Base-by-base conservation (phyloP, 2,888 invertebrate species). In the Agrochola macilenta region DNA sequence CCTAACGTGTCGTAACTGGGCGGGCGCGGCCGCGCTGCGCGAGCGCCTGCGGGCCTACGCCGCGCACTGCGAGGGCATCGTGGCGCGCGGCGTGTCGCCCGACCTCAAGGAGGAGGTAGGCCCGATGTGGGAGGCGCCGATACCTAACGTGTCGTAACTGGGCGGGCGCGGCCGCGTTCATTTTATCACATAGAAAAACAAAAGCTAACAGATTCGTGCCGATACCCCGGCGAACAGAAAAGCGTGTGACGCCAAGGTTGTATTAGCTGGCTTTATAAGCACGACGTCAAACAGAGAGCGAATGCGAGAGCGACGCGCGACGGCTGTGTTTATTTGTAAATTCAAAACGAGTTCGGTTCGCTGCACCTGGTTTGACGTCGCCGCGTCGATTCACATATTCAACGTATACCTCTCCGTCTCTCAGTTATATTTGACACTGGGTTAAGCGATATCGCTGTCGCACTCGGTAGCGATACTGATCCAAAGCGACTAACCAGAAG, bases 91-190 rank as follows among this genome's bases (percentile, higher is more conserved):
- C 57, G 5, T n/a, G n/a, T n/a, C n/a, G 78, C 97, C 97, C 66
- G 96, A 97, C 71, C 97, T 98, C 82, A 97, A 98, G 89, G 98
- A 98, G 94, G 98, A 98, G 95, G 70, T 71, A 23, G 88, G 78
- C 97, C 97, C 66, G 96, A 97, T 71, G 97, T 98, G 35, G 35
- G 3, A 35, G 3, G 35, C 5, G 35, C 35, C 35, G 35, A 35
- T 35, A 5, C 35, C 35, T 35, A 35, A 35, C 35, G 35, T 35
- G 30, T 30, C 30, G 69, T n/a, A 52, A 30, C 30, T 30, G 30
- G 49, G 46, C 46, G 46, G 46, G 46, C 46, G 46, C 46, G 46
- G 46, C 46, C 46, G 46, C 46, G 46, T n/a, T n/a, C n/a, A n/a
- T 30, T 30, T 30, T 1, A 30, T 30, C 30, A 30, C 30, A 30